A percentile compares a stretch with the other conserved stretches of the same genome.
These are phyloP conservation scores for Ctenochaetus hawaiiensis DNA, from an alignment of 2,797 vertebrate species.

Conservation along the genomic window DNA sequence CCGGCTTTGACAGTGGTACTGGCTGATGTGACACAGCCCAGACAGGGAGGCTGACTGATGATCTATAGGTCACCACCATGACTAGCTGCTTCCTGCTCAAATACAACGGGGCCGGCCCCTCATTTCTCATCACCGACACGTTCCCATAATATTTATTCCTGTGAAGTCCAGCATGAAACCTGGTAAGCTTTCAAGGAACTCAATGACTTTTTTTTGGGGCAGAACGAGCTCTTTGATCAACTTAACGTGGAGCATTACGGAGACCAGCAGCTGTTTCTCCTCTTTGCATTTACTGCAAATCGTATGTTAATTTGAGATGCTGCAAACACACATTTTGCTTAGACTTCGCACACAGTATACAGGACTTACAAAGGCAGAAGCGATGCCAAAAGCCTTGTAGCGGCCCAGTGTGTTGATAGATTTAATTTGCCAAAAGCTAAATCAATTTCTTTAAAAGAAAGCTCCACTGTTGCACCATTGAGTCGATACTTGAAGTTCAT, in stretches of 20 bases:
- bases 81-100: conserved; percentile 75
- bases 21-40: conserved; percentile 72
- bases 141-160: conserved; percentile 78
- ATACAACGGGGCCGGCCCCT: conserved; percentile 53
- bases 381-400: conserved; percentile 45
- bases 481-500: conserved; percentile 64
- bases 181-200: conserved; percentile 70
- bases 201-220: conserved; percentile 56
- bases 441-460: conserved; percentile 62
- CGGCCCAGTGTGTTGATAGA: conserved; percentile 47
- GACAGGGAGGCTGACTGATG: conserved; percentile 82
- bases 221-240: conserved; percentile 73
- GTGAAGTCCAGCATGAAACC: conserved; percentile 74
- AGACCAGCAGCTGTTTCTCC: conserved; percentile 57
- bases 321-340: conserved; percentile 23
- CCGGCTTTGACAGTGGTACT: conserved; percentile 52
- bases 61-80: conserved; percentile 73
- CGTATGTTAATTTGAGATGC: conserved; percentile 39
- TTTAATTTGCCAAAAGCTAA: conserved; percentile 66
- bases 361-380: conserved; percentile 10
- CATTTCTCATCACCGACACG: conserved; percentile 78
- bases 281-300: conserved; percentile 30
- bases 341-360: conserved; percentile 22
- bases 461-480: conserved; percentile 34
- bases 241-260: conserved; percentile 36